These are phyloP conservation scores for Danaus chrysippus DNA, from an alignment of 2,888 invertebrate species.

Conservation along the genomic window DNA sequence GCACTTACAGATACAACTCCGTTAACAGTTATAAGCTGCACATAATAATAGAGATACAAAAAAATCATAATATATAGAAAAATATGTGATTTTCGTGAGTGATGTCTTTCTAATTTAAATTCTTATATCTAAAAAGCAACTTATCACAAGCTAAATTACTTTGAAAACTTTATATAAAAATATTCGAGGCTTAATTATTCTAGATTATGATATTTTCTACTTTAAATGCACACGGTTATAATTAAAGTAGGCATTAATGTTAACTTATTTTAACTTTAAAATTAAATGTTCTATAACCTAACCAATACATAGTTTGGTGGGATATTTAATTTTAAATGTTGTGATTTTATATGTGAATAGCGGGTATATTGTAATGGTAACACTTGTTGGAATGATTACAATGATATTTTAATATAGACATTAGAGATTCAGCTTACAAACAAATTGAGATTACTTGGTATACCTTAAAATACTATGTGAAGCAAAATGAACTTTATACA, in stretches of 20 bases:
- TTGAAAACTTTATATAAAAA: slow-evolving; percentile 13
- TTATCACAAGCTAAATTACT: slow-evolving; percentile 17
- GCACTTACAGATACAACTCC: slow-evolving; percentile 10
- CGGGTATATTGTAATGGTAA: slow-evolving; percentile 6
- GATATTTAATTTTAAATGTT: slow-evolving; percentile 37
- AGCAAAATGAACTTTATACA: no score
- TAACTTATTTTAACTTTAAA: slow-evolving; percentile 1
- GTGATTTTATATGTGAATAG: not conserved
- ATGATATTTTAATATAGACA: not conserved
- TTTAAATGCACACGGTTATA: slow-evolving; percentile 20
- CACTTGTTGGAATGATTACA: slow-evolving; percentile 8
- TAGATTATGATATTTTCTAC: slow-evolving; percentile 18
- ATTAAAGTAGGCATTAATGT: not conserved
- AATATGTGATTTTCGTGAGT: slow-evolving; percentile 17
- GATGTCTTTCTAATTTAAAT: slow-evolving; percentile 25
- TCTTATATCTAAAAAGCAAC: slow-evolving; percentile 22
- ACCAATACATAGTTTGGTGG: slow-evolving; percentile 33
- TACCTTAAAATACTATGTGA: no score
- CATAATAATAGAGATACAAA: slow-evolving; percentile 4
- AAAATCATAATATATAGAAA: slow-evolving; percentile 14
- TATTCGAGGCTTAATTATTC: slow-evolving; percentile 13
- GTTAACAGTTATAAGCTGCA: slow-evolving; percentile 2
- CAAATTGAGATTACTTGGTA: no score
- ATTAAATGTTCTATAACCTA: slow-evolving; percentile 2
- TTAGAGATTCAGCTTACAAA: no score